Percentiles rank a stretch among this genome's conserved stretches.
Evolutionary conservation across 2,888 invertebrate species (phyloP).

Genomic region (Platerodrilus igneus): DNA sequence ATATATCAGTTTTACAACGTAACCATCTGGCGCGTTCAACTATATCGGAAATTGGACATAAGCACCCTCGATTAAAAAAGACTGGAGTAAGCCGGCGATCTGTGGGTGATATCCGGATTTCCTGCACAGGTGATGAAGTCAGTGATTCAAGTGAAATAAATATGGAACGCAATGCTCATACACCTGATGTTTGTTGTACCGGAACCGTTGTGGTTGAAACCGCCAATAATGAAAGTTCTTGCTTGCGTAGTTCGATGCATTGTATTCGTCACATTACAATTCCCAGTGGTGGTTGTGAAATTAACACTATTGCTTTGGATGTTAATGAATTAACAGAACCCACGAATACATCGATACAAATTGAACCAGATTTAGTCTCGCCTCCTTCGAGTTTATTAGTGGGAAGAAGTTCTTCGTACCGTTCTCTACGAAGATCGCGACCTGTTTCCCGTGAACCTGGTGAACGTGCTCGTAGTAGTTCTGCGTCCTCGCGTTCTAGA

Average conservation of each 20-base stretch:
- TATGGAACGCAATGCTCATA: constrained; percentile 39
- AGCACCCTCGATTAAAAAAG: constrained; percentile 16
- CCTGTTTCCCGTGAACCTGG: constrained; percentile 36
- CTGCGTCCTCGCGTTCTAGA: constrained; percentile 42
- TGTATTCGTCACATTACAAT: constrained; percentile 51
- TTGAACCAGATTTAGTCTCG: constrained; percentile 13
- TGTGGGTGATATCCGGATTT: constrained; percentile 30
- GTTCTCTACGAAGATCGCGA: constrained; percentile 30
- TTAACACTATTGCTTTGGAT: constrained; percentile 11
- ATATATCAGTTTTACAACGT: constrained; percentile 19
- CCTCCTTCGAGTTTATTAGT: constrained; percentile 36
- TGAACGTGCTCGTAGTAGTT: constrained; percentile 41
- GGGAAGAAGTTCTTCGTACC: constrained; percentile 24
- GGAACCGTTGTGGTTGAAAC: constrained; percentile 40
- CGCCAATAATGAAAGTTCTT: constrained; percentile 38
- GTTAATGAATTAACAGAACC: constrained; percentile 13
- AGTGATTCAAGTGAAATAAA: constrained; percentile 43
- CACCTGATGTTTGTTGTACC: constrained; percentile 38
- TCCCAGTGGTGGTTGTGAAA: constrained; percentile 38
- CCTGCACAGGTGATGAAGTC: constrained; percentile 33
- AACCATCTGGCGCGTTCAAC: constrained; percentile 26
- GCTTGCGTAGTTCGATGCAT: constrained; percentile 56
- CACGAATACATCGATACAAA: too few species aligned
- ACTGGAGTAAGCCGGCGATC: constrained; percentile 11
- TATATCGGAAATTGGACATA: constrained; percentile 25